phyloP scores from a whole-genome alignment of 2,797 vertebrate genomes.

The Eulemur albifrons region DNA sequence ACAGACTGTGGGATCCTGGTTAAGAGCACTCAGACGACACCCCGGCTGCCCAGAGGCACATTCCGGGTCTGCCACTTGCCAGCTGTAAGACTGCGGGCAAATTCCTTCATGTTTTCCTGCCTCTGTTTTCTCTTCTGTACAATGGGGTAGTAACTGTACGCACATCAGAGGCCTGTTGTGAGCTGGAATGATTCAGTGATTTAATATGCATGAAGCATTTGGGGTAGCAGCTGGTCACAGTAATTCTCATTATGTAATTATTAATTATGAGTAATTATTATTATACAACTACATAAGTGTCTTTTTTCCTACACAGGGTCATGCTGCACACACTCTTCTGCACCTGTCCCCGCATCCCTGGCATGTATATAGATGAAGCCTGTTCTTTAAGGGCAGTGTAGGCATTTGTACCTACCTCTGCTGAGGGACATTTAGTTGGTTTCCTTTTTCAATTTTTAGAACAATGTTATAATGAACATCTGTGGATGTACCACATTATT shows the following conservation, averaged over 20 bases:
- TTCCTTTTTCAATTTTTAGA: background rate
- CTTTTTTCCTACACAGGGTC: background rate
- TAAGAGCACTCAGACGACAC: background rate
- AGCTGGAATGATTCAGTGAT: background rate
- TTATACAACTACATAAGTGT: background rate
- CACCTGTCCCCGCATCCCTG: background rate
- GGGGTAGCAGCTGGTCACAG: background rate
- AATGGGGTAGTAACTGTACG: background rate
- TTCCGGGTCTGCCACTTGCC: background rate
- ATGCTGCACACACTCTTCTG: accelerated
- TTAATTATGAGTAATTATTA: background rate
- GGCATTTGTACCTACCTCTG: background rate
- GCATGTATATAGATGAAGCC: too few relatives aligned
- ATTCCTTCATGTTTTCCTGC: background rate
- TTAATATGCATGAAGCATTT: accelerated
- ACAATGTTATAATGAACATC: background rate
- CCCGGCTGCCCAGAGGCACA: background rate
- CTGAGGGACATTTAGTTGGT: background rate
- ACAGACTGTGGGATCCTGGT: background rate
- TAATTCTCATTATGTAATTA: background rate
- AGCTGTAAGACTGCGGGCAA: accelerated
- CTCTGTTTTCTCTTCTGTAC: background rate
- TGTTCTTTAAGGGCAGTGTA: background rate
- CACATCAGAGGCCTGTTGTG: background rate
- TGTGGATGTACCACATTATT: background rate